Evolutionary conservation across 2,113 vertebrate species (phyloP), one percentile per base, ranked within the genome.

Genomic region (Piprites chloris): DNA sequence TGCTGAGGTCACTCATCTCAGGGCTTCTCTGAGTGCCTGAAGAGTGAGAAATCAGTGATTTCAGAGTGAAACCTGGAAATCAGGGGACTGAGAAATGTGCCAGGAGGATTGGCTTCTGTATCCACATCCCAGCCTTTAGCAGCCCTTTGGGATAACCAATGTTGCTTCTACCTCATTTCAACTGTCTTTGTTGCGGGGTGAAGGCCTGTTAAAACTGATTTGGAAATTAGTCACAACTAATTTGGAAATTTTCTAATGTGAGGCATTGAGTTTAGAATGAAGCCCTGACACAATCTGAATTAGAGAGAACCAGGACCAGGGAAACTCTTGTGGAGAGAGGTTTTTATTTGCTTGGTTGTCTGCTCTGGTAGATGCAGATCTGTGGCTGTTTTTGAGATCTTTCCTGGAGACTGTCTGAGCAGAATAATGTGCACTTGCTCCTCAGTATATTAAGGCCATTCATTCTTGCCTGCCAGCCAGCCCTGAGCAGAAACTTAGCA

Each of bases 381-480:
- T 55, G 76, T 87, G 79, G 14, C 46, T 52, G 32, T 24, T 21
- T 63, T 72, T 68, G 58, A 89, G 46, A 65, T 42, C 35, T 52
- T 91, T 76, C 68, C 81, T 21, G 49, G 37, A 52, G 24, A 37
- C 14, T 33, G 30, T 28, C 72, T 93, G 30, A 72, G 53, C 27
- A 73, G 78, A 61, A 28, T n/a, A 59, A 67, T 77, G 79, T 55
- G 33, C 18, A 26, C 33, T 50, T 79, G 35, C 27, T 83, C 32
- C 59, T 84, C 84, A 46, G 49, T 21, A 66, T 84, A 77, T 94
- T 68, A 81, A 73, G 16, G 41, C 17, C 67, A 90, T 91, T 47
- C 55, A 74, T 84, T 82, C 44, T 72, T 72, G 37, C 37, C 62
- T 76, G 85, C 26, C 63, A 68, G 72, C 12, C 49, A 94, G 80